Evolutionary conservation across 2,888 invertebrate genomes (phyloP).

Genomic region (Leptopilina syphax): DNA sequence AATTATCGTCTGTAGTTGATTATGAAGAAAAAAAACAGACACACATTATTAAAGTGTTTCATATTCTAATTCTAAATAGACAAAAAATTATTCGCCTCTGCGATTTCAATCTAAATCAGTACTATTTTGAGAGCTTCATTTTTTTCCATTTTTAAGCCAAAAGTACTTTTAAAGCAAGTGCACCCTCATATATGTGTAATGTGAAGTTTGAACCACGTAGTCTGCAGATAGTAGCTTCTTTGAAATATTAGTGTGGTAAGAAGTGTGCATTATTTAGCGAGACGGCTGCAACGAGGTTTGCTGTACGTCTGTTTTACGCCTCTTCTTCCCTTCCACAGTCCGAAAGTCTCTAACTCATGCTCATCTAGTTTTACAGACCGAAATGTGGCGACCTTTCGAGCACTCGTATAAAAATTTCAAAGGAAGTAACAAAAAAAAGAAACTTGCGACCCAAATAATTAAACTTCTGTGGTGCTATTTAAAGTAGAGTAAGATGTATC

Average conservation of each 20-base stretch:
- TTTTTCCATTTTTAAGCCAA: neutral
- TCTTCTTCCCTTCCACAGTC: constrained; percentile 50
- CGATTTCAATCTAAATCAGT: no score
- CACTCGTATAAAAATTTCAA: constrained; percentile 23
- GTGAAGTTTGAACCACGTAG: constrained; percentile 62
- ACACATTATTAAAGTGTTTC: no score
- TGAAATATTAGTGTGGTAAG: constrained; percentile 68
- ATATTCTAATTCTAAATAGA: no score
- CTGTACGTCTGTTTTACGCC: constrained; percentile 53
- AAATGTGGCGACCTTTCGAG: constrained; percentile 46
- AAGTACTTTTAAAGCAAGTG: constrained; percentile 52
- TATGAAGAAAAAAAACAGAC: no score
- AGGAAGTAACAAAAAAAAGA: neutral
- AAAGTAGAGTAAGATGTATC: no score
- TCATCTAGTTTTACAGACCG: constrained; percentile 49
- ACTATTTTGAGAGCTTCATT: no score
- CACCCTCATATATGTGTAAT: constrained; percentile 67
- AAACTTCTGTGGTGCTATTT: no score
- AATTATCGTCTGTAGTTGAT: no score
- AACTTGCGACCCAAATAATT: no score
- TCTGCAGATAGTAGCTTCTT: constrained; percentile 59
- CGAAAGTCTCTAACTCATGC: constrained; percentile 40
- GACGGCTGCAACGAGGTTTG: constrained; percentile 57
- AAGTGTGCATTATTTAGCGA: constrained; percentile 68
- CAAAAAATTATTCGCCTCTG: no score